Evolutionary conservation across 2,888 invertebrate genomes (phyloP), one percentile per base, ranked within the genome.

Genomic region (Agonum fuliginosum): DNA sequence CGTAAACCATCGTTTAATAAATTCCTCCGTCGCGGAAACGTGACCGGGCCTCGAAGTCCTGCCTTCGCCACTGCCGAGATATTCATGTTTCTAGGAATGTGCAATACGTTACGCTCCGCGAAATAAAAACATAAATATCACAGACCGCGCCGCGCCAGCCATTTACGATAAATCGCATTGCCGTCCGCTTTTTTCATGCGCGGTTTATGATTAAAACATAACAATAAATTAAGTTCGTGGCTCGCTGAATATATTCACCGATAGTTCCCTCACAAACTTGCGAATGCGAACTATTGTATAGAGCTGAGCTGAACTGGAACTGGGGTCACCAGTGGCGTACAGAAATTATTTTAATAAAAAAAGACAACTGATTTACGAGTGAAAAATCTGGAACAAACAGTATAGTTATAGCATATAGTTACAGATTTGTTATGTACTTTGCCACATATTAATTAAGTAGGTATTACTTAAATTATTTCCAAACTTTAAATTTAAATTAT

Each of bases 171-270:
- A 69, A 77, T 77, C 77, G 54, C 76, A 24, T 22, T 41, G 54
- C 22, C 27, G 37, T 54, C 43, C 41, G 65, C 65, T 62, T 75
- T 75, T 74, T 75, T 67, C 75, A 67, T 67, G 75, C 67, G 58
- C 77, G 77, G 70, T 77, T 77, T 77, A 77, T 70, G 77, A 70
- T 77, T 77, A 70, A 77, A 77, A 77, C 77, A 70, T 70, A 70
- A 69, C 70, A 77, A 77, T 77, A 77, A 77, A 77, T 77, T 77
- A 77, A 70, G 41, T 54, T 70, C 77, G 54, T 58, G 51, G 30
- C 67, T 67, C 34, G 48, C 20, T 30, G 67, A 75, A 75, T 75
- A 58, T 73, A 75, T 75, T 46, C 34, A 43, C 46, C 67, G 67
- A 75, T 67, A 48, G 65, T 75, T 71, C 54, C 24, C 71, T 54